These are phyloP conservation scores for Drosophila littoralis DNA, from an alignment of 1,140 invertebrate species.

Conservation along the genomic window DNA sequence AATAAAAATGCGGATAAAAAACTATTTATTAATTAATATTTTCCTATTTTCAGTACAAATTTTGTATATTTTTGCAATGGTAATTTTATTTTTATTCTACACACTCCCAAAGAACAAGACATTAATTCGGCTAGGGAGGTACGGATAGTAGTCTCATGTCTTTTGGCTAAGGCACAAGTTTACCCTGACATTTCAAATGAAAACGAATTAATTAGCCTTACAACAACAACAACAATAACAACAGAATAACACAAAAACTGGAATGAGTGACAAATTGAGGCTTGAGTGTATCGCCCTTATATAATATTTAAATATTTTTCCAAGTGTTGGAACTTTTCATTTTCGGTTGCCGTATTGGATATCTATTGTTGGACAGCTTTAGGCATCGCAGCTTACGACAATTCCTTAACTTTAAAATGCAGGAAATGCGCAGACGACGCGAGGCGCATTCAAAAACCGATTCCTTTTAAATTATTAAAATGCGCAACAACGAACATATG, in stretches of 20 bases:
- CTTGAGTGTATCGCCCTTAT: conserved; percentile 18
- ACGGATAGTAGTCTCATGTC: too few relatives aligned
- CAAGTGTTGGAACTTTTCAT: conserved; percentile 12
- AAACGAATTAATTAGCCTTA: conserved; percentile 38
- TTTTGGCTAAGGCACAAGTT: background rate
- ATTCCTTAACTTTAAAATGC: conserved; percentile 26
- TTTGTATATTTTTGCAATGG: too few relatives aligned
- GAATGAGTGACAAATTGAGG: conserved; percentile 21
- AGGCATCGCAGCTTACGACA: conserved; percentile 5
- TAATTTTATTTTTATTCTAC: too few relatives aligned
- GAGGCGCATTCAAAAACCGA: conserved; percentile 30
- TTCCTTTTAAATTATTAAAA: conserved; percentile 44
- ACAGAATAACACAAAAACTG: background rate
- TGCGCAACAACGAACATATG: conserved; percentile 36
- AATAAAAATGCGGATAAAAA: too few relatives aligned
- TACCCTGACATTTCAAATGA: conserved; percentile 17
- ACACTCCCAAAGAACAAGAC: too few relatives aligned
- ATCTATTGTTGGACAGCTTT: conserved; percentile 30
- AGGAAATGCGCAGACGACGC: conserved; percentile 36
- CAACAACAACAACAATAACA: background rate
- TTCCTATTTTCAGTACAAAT: too few relatives aligned
- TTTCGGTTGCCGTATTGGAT: conserved; percentile 28
- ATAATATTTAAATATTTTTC: conserved; percentile 30
- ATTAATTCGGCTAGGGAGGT: too few relatives aligned
- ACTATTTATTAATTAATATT: too few relatives aligned